Evolutionary conservation across 2,888 invertebrate species (phyloP).

Genomic region (Eledona agricola): DNA sequence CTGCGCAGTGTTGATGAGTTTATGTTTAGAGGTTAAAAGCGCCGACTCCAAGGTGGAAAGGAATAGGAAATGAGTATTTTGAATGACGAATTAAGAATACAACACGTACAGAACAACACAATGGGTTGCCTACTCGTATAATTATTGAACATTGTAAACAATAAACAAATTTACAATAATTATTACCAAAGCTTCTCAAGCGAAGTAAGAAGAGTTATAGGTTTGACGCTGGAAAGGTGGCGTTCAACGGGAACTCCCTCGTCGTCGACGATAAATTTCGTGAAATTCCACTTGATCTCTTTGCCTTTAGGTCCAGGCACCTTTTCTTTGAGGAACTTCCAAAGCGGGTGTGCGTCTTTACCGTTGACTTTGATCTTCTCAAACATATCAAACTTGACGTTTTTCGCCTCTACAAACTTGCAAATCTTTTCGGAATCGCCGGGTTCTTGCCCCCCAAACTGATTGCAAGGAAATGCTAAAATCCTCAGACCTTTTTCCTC

Average conservation of each 20-base stretch:
- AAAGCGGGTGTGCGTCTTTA: constrained; percentile 70
- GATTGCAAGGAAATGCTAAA: constrained; percentile 88
- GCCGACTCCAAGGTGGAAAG: background rate
- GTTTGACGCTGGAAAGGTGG: constrained; percentile 64
- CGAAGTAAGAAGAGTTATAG: constrained; percentile 53
- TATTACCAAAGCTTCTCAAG: constrained; percentile 58
- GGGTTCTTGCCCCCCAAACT: constrained; percentile 79
- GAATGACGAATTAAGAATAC: no score
- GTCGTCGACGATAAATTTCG: constrained; percentile 82
- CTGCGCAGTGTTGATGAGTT: background rate
- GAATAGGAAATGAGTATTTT: no score
- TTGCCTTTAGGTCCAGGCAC: constrained; percentile 65
- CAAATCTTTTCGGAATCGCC: constrained; percentile 71
- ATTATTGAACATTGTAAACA: no score
- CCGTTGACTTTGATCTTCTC: constrained; percentile 77
- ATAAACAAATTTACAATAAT: no score
- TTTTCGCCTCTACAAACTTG: constrained; percentile 69
- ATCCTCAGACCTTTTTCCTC: constrained; percentile 79
- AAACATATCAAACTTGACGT: constrained; percentile 77
- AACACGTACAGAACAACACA: no score
- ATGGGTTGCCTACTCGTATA: no score
- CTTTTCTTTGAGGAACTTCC: constrained; percentile 71
- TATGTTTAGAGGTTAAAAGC: constrained; percentile 2
- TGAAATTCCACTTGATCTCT: constrained; percentile 89
- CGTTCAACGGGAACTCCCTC: constrained; percentile 75